Conservation (phyloP, 2,797 vertebrate species). For the Enteromius afrohamiltoni region DNA sequence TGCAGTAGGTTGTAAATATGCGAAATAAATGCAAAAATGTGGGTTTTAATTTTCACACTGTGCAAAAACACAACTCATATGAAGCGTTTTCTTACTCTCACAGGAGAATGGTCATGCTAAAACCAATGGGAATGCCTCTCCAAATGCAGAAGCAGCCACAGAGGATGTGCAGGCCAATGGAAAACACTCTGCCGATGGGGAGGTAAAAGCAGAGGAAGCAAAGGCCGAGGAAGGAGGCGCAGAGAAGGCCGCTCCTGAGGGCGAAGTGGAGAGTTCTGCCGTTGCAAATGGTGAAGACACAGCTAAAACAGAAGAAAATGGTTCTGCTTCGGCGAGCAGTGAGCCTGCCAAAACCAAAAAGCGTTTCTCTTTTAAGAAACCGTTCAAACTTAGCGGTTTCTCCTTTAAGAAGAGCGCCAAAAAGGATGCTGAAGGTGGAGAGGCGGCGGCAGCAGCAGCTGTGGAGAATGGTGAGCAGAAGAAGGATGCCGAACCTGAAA, state of each 20-base stretch:
- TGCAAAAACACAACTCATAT: not conserved
- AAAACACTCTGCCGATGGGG: conserved; percentile 76
- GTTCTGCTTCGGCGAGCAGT: conserved; percentile 80
- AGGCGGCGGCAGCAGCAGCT: conserved; percentile 73
- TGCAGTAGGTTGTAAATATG: not conserved
- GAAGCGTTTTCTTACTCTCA: not conserved
- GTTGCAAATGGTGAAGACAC: conserved; percentile 84
- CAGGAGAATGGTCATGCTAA: conserved; percentile 96
- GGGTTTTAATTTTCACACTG: not conserved
- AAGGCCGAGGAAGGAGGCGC: conserved; percentile 72
- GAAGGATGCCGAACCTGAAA: conserved; percentile 66
- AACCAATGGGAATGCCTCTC: conserved; percentile 91
- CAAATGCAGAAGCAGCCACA: conserved; percentile 87
- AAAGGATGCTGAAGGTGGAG: conserved; percentile 86
- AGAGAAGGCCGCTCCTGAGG: conserved; percentile 69
- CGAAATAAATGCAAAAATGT: not conserved
- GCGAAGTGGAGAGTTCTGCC: conserved; percentile 74
- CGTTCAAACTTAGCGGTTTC: conserved; percentile 95
- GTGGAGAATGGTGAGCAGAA: conserved; percentile 71
- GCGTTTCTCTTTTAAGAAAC: conserved; percentile 98
- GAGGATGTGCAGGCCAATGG: conserved; percentile 83
- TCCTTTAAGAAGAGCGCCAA: conserved; percentile 96
- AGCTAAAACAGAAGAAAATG: conserved; percentile 86
- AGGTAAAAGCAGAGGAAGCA: conserved; percentile 73
- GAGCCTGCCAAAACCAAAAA: conserved; percentile 95